phyloP scores from a whole-genome alignment of 2,888 invertebrate species.

The Melanostoma mellinum region DNA sequence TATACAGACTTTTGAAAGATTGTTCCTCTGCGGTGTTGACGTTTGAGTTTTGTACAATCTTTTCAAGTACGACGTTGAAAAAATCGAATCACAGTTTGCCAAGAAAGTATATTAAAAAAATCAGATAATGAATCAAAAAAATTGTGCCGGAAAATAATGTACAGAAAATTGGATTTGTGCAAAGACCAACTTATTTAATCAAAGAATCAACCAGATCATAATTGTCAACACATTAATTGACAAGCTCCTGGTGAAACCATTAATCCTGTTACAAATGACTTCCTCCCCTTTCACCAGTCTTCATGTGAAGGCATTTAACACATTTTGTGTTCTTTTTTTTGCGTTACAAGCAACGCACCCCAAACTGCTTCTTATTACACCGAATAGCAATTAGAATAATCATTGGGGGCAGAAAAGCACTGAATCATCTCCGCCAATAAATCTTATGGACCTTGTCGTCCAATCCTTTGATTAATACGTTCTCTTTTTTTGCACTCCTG shows the following conservation, averaged over 20 bases:
- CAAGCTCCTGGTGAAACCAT: constrained; percentile 42
- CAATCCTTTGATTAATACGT: constrained; percentile 72
- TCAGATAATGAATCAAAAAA: no score
- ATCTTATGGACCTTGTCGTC: constrained; percentile 71
- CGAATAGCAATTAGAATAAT: constrained; percentile 70
- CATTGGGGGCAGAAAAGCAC: constrained; percentile 57
- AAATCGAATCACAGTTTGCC: no score
- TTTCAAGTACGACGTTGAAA: no score
- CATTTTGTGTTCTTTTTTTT: constrained; percentile 46
- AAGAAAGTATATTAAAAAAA: no score
- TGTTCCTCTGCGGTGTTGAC: no score
- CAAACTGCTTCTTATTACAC: not conserved
- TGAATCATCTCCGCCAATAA: constrained; percentile 70
- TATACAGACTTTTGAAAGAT: no score
- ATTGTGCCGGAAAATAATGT: no score
- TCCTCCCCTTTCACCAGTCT: constrained; percentile 16
- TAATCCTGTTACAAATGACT: constrained; percentile 57
- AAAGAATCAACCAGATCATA: not conserved
- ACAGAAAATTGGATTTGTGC: no score
- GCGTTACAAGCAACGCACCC: constrained; percentile 7
- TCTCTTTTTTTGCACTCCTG: constrained; percentile 43
- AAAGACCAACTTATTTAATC: no score
- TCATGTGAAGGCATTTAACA: constrained; percentile 55
- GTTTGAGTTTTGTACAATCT: no score
- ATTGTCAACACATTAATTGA: constrained; percentile 45